Conservation (phyloP, 1,140 invertebrate species). For the Reticulitermes speratus region DNA sequence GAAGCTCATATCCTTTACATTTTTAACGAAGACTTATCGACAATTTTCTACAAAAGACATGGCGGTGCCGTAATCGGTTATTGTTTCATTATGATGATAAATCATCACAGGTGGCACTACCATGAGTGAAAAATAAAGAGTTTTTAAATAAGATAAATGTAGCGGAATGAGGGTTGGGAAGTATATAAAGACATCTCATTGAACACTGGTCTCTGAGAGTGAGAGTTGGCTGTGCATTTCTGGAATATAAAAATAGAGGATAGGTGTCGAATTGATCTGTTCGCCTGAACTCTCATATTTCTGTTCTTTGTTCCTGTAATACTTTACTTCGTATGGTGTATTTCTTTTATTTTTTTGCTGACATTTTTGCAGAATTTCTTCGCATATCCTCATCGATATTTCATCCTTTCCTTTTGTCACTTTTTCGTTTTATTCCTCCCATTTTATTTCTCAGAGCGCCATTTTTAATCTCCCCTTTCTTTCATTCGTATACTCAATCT, state of each 20-base stretch:
- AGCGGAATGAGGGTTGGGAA: background rate
- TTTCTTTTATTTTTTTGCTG: background rate
- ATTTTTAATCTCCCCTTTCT: slow-evolving; percentile 10
- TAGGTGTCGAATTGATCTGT: background rate
- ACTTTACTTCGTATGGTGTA: background rate
- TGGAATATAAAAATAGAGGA: background rate
- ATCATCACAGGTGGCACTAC: background rate
- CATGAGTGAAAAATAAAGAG: background rate
- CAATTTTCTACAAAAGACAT: background rate
- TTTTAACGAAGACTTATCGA: no score
- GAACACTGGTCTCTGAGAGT: background rate
- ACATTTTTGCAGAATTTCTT: background rate
- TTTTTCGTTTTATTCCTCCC: background rate
- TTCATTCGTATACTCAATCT: background rate
- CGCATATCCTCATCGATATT: background rate
- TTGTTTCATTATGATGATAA: background rate
- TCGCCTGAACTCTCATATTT: background rate
- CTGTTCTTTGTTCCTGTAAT: background rate
- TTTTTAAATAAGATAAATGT: background rate
- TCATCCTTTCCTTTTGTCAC: background rate
- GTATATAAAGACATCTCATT: no score
- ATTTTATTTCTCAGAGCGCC: background rate
- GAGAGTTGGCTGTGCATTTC: background rate
- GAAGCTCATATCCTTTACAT: no score
- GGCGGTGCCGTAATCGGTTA: background rate